Evolutionary conservation across 2,797 vertebrate genomes (phyloP).

Genomic region (Kryptolebias ocellatus): DNA sequence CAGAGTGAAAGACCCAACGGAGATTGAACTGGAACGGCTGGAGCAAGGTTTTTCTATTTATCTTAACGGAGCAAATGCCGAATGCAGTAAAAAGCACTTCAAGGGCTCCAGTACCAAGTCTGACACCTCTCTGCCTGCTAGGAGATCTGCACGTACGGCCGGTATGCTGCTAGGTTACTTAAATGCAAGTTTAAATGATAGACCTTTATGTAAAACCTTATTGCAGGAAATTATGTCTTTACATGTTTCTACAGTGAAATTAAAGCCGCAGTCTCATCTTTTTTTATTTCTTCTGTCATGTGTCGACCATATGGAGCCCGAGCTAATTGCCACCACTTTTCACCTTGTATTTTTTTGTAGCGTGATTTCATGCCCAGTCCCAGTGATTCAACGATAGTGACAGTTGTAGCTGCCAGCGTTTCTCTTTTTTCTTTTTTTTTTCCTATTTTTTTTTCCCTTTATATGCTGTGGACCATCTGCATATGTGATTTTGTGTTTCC

Average conservation of each 20-base stretch:
- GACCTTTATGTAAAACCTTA: constrained; percentile 32
- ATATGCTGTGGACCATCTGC: constrained; percentile 70
- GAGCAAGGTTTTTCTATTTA: constrained; percentile 96
- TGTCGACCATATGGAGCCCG: constrained; percentile 29
- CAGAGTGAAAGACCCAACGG: constrained; percentile 83
- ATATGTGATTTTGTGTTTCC: constrained; percentile 48
- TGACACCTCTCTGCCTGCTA: constrained; percentile 45
- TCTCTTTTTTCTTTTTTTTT: constrained; percentile 11
- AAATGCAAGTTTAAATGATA: constrained; percentile 21
- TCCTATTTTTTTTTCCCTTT: constrained; percentile 33
- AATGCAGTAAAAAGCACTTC: constrained; percentile 64
- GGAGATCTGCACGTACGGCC: constrained; percentile 63
- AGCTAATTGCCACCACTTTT: constrained; percentile 47
- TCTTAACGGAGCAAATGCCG: constrained; percentile 93
- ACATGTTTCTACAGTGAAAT: not conserved
- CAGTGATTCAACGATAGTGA: constrained; percentile 70
- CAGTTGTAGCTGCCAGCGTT: constrained; percentile 67
- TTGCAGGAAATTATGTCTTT: not conserved
- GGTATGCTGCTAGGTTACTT: constrained; percentile 54
- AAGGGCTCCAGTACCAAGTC: constrained; percentile 60
- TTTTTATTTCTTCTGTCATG: constrained; percentile 26
- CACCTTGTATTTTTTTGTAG: constrained; percentile 48
- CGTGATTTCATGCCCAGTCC: constrained; percentile 28
- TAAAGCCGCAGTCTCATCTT: constrained; percentile 1
- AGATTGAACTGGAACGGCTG: constrained; percentile 87